phyloP scores from a whole-genome alignment of 35 echinoderm and acorn worm species.

The Strongylocentrotus purpuratus region DNA sequence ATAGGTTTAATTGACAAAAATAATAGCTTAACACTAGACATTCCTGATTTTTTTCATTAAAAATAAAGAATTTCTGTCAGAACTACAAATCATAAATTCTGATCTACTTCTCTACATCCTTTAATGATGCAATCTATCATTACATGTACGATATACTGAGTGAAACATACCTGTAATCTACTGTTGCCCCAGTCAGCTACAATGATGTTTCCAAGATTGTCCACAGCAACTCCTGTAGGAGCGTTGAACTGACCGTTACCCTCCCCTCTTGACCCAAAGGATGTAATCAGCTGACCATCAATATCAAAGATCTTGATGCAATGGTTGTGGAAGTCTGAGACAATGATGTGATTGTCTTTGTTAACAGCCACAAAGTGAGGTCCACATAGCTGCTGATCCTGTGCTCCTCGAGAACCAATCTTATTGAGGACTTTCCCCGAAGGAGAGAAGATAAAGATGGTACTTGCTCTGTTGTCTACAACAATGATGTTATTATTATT shows the following conservation, averaged over 20 bases:
- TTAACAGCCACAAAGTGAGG: constrained; percentile 95
- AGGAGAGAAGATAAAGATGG: constrained; percentile 82
- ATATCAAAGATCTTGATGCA: constrained; percentile 97
- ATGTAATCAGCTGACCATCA: constrained; percentile 82
- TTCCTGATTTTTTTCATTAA: no score
- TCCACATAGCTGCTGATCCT: constrained; percentile 96
- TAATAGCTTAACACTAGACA: no score
- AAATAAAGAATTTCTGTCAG: no score
- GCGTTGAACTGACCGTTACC: constrained; percentile 99
- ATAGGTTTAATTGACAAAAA: no score
- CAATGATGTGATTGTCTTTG: constrained; percentile 80
- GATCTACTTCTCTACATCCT: background rate
- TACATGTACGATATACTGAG: constrained; percentile 26
- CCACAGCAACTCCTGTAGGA: constrained; percentile 91
- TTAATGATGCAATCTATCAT: background rate
- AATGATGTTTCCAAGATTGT: constrained; percentile 91
- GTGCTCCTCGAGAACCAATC: constrained; percentile 90
- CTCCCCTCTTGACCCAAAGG: constrained; percentile 94
- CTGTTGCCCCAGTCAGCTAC: constrained; percentile 99
- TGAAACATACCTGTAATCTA: constrained; percentile 87
- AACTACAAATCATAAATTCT: no score
- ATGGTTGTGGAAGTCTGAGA: constrained; percentile 99
- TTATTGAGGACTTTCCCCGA: constrained; percentile 92
- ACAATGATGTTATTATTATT: constrained; percentile 95
- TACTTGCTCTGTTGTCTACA: constrained; percentile 92